phyloP scores from a whole-genome alignment of 2,888 invertebrate species.

The Bimastos eiseni region DNA sequence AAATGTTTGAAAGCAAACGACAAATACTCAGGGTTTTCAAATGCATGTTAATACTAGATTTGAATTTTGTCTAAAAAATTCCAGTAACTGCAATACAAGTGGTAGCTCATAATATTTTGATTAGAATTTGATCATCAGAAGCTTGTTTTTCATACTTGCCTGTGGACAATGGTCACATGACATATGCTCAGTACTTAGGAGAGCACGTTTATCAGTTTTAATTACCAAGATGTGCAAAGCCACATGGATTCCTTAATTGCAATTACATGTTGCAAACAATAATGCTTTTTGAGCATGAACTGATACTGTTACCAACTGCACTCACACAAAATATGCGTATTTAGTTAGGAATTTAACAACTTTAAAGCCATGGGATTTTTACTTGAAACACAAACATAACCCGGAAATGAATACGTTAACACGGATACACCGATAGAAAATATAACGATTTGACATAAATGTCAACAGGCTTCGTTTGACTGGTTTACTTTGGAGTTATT shows the following conservation, averaged over 20 bases:
- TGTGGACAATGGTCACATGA: neutral
- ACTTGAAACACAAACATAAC: neutral
- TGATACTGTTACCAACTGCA: neutral
- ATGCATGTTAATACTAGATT: neutral
- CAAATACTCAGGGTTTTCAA: too few relatives aligned
- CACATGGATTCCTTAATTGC: neutral
- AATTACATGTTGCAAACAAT: neutral
- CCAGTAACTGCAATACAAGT: neutral
- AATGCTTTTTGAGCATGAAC: neutral
- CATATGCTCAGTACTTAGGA: neutral
- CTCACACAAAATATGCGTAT: neutral
- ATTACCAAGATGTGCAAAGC: neutral
- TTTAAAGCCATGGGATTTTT: neutral
- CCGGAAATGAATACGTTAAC: neutral
- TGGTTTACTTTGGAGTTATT: neutral
- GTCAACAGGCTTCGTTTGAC: slow-evolving; percentile 3
- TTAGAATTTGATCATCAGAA: neutral
- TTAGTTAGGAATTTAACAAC: neutral
- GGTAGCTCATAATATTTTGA: neutral
- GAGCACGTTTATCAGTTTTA: neutral
- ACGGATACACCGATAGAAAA: neutral
- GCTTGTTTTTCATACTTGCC: neutral
- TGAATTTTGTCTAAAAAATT: neutral
- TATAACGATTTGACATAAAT: neutral
- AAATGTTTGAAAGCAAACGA: neutral